Percentiles rank a stretch among this genome's conserved stretches.
phyloP scores from a whole-genome alignment of 2,113 vertebrate species.

The Cyanoramphus novaezelandiae region DNA sequence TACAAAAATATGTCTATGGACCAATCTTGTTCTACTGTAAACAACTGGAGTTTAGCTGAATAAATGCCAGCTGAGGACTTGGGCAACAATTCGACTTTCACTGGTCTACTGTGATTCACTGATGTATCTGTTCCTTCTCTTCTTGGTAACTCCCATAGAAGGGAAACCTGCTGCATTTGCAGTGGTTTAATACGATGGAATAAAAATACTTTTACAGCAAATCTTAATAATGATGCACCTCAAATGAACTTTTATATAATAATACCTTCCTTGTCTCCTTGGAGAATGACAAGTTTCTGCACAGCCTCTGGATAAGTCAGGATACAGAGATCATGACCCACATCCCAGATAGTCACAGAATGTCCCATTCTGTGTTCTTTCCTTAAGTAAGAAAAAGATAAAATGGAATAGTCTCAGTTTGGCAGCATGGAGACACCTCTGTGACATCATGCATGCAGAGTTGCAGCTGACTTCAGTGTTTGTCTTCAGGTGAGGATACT shows the following conservation, averaged over 20 bases:
- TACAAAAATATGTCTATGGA: neutral
- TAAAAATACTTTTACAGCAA: neutral
- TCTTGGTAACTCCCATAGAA: neutral
- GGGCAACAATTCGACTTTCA: neutral
- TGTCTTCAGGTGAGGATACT: neutral
- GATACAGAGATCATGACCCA: neutral
- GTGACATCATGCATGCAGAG: neutral
- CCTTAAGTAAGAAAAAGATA: neutral
- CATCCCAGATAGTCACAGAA: neutral
- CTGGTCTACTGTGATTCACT: rapidly evolving
- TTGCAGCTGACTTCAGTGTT: neutral
- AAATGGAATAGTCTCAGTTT: neutral
- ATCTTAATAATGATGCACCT: neutral
- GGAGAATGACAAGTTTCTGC: neutral
- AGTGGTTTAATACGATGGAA: neutral
- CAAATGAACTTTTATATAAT: neutral
- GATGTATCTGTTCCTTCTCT: neutral
- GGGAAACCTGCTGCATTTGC: neutral
- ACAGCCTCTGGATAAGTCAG: neutral
- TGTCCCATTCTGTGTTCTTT: neutral
- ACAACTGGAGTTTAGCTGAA: neutral
- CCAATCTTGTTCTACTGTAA: neutral
- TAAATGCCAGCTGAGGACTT: neutral
- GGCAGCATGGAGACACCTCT: neutral
- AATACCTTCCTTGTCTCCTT: neutral